phyloP scores from a whole-genome alignment of 2,113 vertebrate species.

The Bubalus kerabau region DNA sequence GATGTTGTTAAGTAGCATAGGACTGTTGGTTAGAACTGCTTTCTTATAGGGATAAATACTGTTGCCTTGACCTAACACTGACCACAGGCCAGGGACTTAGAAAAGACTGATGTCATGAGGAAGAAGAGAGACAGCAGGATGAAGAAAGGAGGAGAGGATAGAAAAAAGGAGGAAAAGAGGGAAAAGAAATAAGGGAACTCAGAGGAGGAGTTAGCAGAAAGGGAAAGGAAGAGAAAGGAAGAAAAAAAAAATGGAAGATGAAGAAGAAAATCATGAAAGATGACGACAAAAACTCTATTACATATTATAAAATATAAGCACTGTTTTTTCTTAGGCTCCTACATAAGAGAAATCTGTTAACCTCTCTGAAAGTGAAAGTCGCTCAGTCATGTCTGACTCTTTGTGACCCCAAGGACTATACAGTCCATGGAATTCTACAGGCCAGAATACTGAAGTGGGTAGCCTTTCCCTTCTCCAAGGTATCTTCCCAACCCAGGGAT shows the following conservation, averaged over 20 bases:
- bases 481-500: not conserved
- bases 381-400: not conserved
- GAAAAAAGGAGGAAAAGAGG: not conserved
- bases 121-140: not conserved
- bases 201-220: not conserved
- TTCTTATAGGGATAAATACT: not conserved
- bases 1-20: not conserved
- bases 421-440: not conserved
- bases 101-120: not conserved
- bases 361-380: not conserved
- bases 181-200: not conserved
- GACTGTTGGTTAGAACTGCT: not conserved
- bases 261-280: not conserved
- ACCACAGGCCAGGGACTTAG: not conserved
- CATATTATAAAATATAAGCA: not conserved
- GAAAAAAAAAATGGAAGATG: not conserved
- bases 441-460: not conserved
- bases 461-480: not conserved
- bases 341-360: not conserved
- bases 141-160: not conserved
- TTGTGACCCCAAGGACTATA: not conserved
- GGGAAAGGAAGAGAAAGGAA: not conserved
- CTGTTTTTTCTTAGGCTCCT: not conserved
- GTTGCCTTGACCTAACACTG: not conserved
- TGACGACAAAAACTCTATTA: not conserved